Base-by-base conservation (phyloP, 2,797 vertebrate species). In the Tolypeutes matacus region DNA sequence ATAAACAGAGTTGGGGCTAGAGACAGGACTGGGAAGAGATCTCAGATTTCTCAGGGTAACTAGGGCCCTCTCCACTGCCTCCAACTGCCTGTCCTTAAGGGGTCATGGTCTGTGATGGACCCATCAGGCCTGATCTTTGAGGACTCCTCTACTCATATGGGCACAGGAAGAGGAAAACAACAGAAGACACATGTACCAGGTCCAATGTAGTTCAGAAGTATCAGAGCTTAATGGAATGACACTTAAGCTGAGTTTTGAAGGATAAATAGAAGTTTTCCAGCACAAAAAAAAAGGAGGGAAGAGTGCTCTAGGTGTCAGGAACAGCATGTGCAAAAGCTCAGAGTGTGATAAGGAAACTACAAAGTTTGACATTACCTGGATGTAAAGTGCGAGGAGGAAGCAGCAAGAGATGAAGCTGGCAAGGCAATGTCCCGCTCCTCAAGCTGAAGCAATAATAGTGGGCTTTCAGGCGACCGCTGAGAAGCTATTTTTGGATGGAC, bases 231-330 rank as follows among this genome's bases (percentile, higher is more conserved):
- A 2, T 17, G 56, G 51, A 60, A 10, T 21, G 51, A 67, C 14
- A 23, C 9, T 60, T 53, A 56, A 0, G 34, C 49, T 75, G 77
- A 80, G 76, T 83, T 94, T 94, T 86, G 92, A 96, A 64, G 85
- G 34, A 42, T 62, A 83, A 80, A 75, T 84, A 94, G 85, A 76
- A 95, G 91, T 96, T 96, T 85, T 80, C 73, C 60, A n/a, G 53
- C 36, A 39, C 84, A 60, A 46, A n/a, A 60, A 46, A n/a, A 69
- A 60, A 94, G 49, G 87, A 67, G 51, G 62, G 23, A 72, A 87
- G 72, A 58, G 7, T 12, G 42, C 31, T 42, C 36, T 65, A 20
- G 62, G 42, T 27, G 58, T 13, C 34, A 64, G 69, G 60, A 56
- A 20, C 0, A 13, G 39, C 27, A 21, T 81, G 23, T 34, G 42